These are phyloP conservation scores for Amphilophus citrinellus DNA, from an alignment of 2,113 vertebrate species.

Conservation along the genomic window DNA sequence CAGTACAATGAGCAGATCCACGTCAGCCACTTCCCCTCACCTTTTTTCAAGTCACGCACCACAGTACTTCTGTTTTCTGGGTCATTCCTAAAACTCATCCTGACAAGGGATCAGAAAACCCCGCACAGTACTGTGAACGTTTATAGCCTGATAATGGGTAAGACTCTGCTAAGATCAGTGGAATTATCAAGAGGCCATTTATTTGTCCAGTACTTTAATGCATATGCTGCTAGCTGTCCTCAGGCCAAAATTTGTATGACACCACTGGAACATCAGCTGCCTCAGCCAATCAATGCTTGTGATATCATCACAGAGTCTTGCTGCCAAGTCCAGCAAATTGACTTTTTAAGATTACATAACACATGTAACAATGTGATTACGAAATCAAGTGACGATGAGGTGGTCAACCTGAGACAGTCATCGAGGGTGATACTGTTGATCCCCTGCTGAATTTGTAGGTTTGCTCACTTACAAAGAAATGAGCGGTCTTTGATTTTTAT, in stretches of 20 bases:
- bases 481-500: too few species aligned
- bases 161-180: background rate
- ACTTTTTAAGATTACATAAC: slow-evolving; percentile 1
- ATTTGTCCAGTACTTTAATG: background rate
- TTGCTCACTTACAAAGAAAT: too few species aligned
- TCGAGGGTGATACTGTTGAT: background rate
- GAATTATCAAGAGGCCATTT: background rate
- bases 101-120: background rate
- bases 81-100: background rate
- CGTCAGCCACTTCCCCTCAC: background rate
- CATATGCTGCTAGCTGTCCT: background rate
- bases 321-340: background rate
- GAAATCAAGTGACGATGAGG: background rate
- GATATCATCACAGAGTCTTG: background rate
- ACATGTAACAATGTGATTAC: background rate
- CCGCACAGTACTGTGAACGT: background rate
- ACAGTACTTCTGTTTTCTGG: background rate
- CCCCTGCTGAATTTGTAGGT: too few species aligned
- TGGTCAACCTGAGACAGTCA: background rate
- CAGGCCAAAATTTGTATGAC: background rate
- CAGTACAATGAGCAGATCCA: background rate
- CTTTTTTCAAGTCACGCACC: background rate
- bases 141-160: background rate
- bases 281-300: background rate
- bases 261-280: background rate